Base-by-base conservation (phyloP, 2,797 vertebrate species). In the Sebastes hubbsi region DNA sequence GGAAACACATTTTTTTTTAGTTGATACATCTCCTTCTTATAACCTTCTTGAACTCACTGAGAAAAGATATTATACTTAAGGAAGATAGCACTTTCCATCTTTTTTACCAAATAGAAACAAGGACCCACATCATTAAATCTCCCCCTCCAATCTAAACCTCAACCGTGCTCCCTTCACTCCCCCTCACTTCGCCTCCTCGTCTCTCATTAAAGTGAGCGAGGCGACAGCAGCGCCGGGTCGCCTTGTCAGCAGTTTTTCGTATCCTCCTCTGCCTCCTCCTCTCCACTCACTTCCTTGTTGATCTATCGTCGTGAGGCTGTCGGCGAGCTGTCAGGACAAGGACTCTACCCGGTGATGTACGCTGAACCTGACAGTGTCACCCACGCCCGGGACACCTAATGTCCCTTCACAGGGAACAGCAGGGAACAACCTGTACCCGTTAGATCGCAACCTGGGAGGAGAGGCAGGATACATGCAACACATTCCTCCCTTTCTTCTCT, bases 271-370 rank as follows among this genome's bases (percentile, higher is more conserved):
- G 20, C 79, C 70, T 46, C 78, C 78, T 74, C 75, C 58, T 72
- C 75, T 59, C 82, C 60, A 16, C 79, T 88, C 83, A 75, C 90
- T 91, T 89, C 74, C 77, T 61, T 58, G 86, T 69, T 89, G 88
- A 90, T 88, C 81, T 87, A 83, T 83, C 27, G 46, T 87, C 46
- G 55, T 6, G 22, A 77, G 75, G 83, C 87, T 90, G 88, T 83
- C 84, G 36, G 62, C n/a, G 61, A 72, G 81, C 82, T 90, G 89
- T 85, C 92, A 87, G 83, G 88, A 87, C 90, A 88, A 91, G 91
- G 89, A 88, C 89, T 88, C 77, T 59, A 54, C 64, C 64, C 4
- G 4, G 61, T 82, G 89, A 92, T 87, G 90, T 72, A 87, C 27
- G 74, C 70, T 18, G 75, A 77, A 72, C 75, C 78, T 87, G 90